Percentiles rank a stretch among this genome's conserved stretches.
phyloP scores from a whole-genome alignment of 2,797 vertebrate species.

The Tragelaphus oryx region DNA sequence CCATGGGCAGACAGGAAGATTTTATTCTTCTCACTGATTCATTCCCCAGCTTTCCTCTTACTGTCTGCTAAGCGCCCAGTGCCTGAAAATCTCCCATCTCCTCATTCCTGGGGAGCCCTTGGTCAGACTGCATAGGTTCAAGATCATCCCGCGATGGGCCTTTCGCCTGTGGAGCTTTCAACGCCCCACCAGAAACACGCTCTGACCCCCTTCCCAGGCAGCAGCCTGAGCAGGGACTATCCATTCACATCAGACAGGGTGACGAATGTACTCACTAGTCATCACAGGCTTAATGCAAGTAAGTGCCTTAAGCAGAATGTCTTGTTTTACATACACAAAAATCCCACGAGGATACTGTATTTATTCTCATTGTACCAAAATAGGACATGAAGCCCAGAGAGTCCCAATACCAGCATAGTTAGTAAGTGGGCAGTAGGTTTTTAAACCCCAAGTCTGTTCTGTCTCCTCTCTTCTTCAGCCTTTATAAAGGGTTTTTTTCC shows the following conservation, averaged over 20 bases:
- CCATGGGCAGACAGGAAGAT: neutral
- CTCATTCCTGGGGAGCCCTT: neutral
- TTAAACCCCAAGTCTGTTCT: neutral
- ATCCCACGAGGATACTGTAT: neutral
- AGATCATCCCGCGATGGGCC: fast-evolving
- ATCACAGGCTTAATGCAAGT: fast-evolving
- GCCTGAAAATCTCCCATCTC: neutral
- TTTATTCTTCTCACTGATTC: neutral
- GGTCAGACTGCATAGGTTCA: neutral
- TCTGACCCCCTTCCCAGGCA: neutral
- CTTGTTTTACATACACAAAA: fast-evolving
- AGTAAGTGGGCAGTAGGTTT: too few species aligned
- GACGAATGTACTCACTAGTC: fast-evolving
- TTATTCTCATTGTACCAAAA: too few species aligned
- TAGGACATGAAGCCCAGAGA: neutral
- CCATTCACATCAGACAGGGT: fast-evolving
- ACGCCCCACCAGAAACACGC: fast-evolving
- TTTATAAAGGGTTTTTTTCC: neutral
- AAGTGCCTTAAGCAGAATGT: too few species aligned
- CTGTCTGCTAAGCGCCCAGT: neutral
- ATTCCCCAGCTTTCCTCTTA: neutral
- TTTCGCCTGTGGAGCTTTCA: fast-evolving
- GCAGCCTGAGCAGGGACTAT: fast-evolving
- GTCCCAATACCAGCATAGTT: fast-evolving
- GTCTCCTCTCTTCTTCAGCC: neutral